Evolutionary conservation across 2,113 vertebrate species (phyloP), one percentile per base, ranked within the genome.

Genomic region (Callionymus lyra): DNA sequence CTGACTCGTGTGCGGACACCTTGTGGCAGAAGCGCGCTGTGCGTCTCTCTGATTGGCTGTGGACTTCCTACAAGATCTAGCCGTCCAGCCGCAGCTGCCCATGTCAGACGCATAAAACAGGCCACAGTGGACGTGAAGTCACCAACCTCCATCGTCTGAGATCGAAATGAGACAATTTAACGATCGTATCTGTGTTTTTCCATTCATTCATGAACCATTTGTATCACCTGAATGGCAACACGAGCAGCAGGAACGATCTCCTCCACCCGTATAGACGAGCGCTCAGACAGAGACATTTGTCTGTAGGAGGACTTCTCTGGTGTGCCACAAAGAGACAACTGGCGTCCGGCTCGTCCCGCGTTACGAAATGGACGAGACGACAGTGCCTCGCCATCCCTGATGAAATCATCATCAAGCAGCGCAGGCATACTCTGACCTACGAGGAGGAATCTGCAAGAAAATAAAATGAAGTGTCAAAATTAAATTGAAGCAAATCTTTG

Each of bases 331-430:
- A 97, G 86, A 8, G 93, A 96, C 74, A 98, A 86, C 75, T 98
- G 93, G 6, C 94, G 82, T 11, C 91, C 89, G 0, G 82, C 70
- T 47, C 94, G 80, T 18, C 86, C 87, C 0, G 89, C 80, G 0
- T 97, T 97, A 21, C 94, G 90, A 76, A 99, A 99, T 0, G 95
- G 95, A 9, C 95, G 89, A 1, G 94, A 97, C n/a, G 92, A 92
- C 65, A 99, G 74, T 0, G 92, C 81, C 49, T 97, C 95, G 4
- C 95, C 92, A 6, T 94, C 92, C 72, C 91, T 90, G 40, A 86
- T 55, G 38, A 91, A 63, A 59, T 97, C 94, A 47, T 99, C 94
- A 44, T 97, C 94, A 74, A 98, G 74, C 6, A 81, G 66, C 0
- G 88, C 79, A 36, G 95, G 91, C 93, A 98, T 90, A 9, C 91